These are phyloP conservation scores for Vireo griseus DNA, from an alignment of 2,797 vertebrate genomes.

Conservation along the genomic window DNA sequence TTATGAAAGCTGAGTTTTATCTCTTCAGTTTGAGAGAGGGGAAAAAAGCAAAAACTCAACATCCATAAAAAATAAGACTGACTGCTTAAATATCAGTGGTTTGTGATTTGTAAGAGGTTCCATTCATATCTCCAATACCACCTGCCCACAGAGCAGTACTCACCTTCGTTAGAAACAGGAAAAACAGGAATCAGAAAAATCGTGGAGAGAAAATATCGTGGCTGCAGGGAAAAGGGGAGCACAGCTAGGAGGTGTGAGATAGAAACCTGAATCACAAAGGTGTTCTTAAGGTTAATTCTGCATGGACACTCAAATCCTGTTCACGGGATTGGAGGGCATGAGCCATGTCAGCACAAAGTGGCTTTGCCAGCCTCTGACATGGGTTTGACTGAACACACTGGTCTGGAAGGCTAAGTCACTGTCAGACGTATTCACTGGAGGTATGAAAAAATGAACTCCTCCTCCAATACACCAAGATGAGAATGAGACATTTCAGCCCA, in stretches of 20 bases:
- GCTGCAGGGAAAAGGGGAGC: background rate
- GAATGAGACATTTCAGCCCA: background rate
- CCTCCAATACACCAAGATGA: background rate
- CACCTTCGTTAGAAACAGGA: background rate
- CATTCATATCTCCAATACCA: background rate
- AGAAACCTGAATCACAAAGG: background rate
- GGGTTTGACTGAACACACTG: background rate
- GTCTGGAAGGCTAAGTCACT: background rate
- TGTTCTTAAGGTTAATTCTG: background rate
- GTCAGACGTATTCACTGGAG: background rate
- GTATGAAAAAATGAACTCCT: background rate
- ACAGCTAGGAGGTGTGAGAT: background rate
- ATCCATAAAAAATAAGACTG: background rate
- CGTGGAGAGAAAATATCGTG: background rate
- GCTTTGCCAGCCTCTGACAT: background rate
- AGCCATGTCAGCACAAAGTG: background rate
- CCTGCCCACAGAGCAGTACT: background rate
- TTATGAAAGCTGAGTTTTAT: background rate
- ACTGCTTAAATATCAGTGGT: background rate
- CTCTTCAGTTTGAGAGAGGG: background rate
- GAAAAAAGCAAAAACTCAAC: background rate
- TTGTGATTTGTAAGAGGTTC: background rate
- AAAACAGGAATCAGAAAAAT: background rate
- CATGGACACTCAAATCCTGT: background rate
- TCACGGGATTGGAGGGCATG: rapidly evolving